Percentiles rank a stretch among this genome's conserved stretches.
Evolutionary conservation across 2,113 vertebrate species (phyloP).

Genomic region (Lasiurus cinereus): DNA sequence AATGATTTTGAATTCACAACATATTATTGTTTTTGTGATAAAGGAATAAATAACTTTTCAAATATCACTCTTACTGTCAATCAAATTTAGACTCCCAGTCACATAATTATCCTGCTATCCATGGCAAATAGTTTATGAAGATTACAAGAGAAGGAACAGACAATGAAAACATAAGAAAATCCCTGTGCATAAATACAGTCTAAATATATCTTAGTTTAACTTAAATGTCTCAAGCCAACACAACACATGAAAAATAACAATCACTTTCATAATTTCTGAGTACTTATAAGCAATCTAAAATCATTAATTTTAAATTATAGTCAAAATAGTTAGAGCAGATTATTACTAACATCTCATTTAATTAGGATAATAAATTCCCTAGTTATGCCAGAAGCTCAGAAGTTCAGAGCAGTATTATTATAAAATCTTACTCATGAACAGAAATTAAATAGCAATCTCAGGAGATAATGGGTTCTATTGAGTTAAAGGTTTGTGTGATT

Average conservation of each 20-base stretch:
- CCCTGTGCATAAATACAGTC: neutral
- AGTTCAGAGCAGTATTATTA: neutral
- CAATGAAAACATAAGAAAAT: neutral
- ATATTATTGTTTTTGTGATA: neutral
- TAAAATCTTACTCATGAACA: neutral
- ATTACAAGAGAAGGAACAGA: neutral
- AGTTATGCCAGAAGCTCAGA: neutral
- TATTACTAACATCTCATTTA: neutral
- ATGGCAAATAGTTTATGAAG: conserved; percentile 2
- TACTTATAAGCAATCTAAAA: neutral
- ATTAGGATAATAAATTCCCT: neutral
- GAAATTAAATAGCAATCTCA: neutral
- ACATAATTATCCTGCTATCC: neutral
- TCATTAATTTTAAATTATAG: neutral
- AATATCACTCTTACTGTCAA: neutral
- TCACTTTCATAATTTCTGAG: neutral
- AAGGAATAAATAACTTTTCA: neutral
- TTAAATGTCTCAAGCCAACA: neutral
- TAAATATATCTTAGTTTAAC: neutral
- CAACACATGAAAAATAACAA: neutral
- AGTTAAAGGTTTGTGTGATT: neutral
- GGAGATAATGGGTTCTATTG: neutral
- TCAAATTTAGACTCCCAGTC: neutral
- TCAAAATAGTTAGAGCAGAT: neutral
- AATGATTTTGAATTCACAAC: neutral